Base-by-base conservation (phyloP, 2,888 invertebrate species). In the Euplexia lucipara region DNA sequence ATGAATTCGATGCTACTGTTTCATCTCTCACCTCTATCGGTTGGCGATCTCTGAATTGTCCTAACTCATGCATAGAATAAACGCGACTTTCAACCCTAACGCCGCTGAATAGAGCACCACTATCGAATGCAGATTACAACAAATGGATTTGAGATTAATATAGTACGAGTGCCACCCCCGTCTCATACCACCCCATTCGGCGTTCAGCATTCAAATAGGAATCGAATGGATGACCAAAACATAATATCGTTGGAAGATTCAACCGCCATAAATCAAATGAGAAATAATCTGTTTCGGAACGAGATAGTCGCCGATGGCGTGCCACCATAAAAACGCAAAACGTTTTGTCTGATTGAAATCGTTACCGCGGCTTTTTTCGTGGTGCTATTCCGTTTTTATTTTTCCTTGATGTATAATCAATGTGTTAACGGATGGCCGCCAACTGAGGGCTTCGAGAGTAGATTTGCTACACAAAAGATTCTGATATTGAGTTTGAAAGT, bases 151-250 rank as follows among this genome's bases (percentile, higher is more conserved):
- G 92, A 95, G 95, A 95, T 95, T 95, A 95, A 95, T 95, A 95
- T 95, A 95, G 94, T 94, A 94, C 92, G 90, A 92, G 92, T 90
- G 91, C 94, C 94, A 94, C 95, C 95, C 73, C 92, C 90, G 91
- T 88, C 94, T 91, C 94, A 91, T 90, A 86, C 94, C 94, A 93
- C 95, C 94, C 94, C 91, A 90, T 90, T 92, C 91, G 94, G 89
- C 93, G 92, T 87, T 93, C 94, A 91, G 95, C 95, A 95, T 95
- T 95, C 95, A 95, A 95, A 95, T 95, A 94, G 95, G 95, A 94
- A 95, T 95, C 94, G 95, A 95, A 95, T 95, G 95, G 95, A 95
- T 95, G 95, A 95, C 95, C 95, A 95, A 95, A 95, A 95, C 95
- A 95, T 95, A 95, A 95, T 95, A 95, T 94, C 95, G 91, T 92